Evolutionary conservation across 2,113 vertebrate species (phyloP).

Genomic region (Albula goreensis): DNA sequence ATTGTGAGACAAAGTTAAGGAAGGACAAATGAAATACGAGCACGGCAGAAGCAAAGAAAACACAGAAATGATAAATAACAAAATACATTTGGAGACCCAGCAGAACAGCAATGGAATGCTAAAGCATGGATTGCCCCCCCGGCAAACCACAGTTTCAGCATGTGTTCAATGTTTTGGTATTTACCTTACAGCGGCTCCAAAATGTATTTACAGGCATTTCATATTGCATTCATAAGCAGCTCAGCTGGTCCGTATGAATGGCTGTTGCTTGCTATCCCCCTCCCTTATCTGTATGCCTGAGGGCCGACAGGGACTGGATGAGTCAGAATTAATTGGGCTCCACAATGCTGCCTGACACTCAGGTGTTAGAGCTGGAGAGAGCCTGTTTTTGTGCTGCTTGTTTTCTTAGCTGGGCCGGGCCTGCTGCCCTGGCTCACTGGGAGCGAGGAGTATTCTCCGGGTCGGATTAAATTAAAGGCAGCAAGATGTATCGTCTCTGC

Average conservation of each 20-base stretch:
- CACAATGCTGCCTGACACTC: neutral
- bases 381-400: neutral
- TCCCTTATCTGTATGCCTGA: neutral
- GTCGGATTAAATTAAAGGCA: neutral
- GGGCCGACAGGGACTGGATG: neutral
- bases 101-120: too few species aligned
- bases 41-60: too few species aligned
- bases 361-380: neutral
- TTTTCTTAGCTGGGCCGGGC: neutral
- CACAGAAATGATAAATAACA: too few species aligned
- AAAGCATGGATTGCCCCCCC: too few species aligned
- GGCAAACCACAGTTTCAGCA: too few species aligned
- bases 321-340: conserved; percentile 1
- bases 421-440: too few species aligned
- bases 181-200: neutral
- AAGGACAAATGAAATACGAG: too few species aligned
- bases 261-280: neutral
- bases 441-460: neutral
- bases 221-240: neutral
- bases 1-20: too few species aligned
- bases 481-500: neutral
- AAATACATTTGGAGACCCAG: too few species aligned
- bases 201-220: neutral
- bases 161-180: too few species aligned
- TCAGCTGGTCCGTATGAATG: too few species aligned